Evolutionary conservation across 2,888 invertebrate genomes (phyloP).

Genomic region (Drosophila seclusa): DNA sequence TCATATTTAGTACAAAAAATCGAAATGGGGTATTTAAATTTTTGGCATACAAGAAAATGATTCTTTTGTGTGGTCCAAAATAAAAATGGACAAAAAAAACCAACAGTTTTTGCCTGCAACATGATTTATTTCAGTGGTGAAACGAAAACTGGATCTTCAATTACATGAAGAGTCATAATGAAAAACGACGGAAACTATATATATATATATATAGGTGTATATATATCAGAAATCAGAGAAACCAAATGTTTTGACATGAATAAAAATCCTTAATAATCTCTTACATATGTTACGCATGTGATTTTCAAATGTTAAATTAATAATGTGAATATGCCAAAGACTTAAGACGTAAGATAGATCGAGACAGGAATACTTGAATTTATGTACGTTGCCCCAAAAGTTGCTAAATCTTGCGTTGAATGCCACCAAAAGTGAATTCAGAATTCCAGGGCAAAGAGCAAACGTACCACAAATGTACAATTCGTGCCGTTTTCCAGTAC

Average conservation of each 20-base stretch:
- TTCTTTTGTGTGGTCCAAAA: neutral
- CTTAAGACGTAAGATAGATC: neutral
- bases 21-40: neutral
- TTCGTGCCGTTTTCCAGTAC: conserved; percentile 10
- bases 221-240: neutral
- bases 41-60: neutral
- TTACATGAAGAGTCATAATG: neutral
- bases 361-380: neutral
- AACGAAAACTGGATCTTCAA: neutral
- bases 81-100: neutral
- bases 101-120: neutral
- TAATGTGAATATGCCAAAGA: neutral
- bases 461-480: conserved; percentile 5
- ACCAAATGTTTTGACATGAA: neutral
- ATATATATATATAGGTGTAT: neutral
- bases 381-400: neutral
- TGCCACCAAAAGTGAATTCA: neutral
- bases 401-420: neutral
- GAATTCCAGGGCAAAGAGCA: conserved; percentile 15
- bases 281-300: neutral
- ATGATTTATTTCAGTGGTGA: neutral
- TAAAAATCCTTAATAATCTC: neutral
- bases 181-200: neutral
- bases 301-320: neutral
- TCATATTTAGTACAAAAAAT: neutral